Evolutionary conservation across 2,113 vertebrate species (phyloP).

Genomic region (Rhineura floridana): DNA sequence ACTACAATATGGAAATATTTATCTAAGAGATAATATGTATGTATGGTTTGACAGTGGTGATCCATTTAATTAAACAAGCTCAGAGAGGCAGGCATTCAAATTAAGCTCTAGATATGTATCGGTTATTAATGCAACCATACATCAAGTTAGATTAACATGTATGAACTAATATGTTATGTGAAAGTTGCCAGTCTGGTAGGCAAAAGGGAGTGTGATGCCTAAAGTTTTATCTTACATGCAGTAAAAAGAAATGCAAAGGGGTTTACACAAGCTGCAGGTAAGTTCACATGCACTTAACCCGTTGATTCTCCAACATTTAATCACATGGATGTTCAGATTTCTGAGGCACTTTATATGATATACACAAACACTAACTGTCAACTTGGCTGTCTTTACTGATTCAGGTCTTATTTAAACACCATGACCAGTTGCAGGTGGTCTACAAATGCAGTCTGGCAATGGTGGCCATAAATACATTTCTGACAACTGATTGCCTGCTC

Average conservation of each 20-base stretch:
- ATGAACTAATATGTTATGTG: not conserved
- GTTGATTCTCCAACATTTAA: not conserved
- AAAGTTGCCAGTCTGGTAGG: not conserved
- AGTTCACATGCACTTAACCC: not conserved
- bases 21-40: slow-evolving; percentile 3
- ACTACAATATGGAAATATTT: slow-evolving; percentile 1
- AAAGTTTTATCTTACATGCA: not conserved
- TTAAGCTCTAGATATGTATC: not conserved
- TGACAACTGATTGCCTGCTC: not conserved
- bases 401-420: not conserved
- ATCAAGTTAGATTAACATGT: not conserved
- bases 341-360: not conserved
- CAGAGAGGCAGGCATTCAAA: not conserved
- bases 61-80: slow-evolving; percentile 13
- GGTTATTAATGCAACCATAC: not conserved
- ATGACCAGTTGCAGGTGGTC: not conserved
- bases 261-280: not conserved
- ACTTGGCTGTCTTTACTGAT: not conserved
- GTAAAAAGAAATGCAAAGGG: not conserved
- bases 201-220: not conserved
- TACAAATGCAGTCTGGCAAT: not conserved
- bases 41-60: not conserved
- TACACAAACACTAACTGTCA: not conserved
- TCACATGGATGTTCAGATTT: not conserved
- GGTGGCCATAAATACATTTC: too few species aligned